Base-by-base conservation (phyloP, 1,140 invertebrate genomes). In the Asobara japonica region DNA sequence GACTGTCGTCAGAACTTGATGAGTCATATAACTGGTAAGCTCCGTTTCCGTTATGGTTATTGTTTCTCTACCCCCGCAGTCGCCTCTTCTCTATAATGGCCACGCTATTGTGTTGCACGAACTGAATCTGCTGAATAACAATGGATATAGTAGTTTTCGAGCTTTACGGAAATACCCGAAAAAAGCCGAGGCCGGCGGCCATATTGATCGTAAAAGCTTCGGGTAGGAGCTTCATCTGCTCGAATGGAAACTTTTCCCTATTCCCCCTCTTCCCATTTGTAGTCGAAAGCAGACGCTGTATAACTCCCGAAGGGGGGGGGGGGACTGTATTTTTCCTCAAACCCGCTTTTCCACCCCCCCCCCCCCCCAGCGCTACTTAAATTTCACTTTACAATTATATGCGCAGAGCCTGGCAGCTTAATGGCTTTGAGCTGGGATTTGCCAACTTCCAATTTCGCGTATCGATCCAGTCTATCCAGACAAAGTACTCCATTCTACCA, bases 161-260 rank as follows among this genome's bases (percentile, higher is more conserved):
- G 69, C 71, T 68, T 76, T 68, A 71, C 71, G 68, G 67, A 76
- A 76, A 51, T 48, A 25, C 41, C 73, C 74, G 72, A 70, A 73
- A 65, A 31, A 48, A 70, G 67, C 74, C 71, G 68, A 76, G 38
- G 68, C 48, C 61, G 10, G 61, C 18, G 16, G 61, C 25, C 61
- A 65, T 65, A 31, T 65, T 65, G 61, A 31, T 65, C 61, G 61
- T 65, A 18, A 38, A 45, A 31, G 31, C 36, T 27, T 36, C 64
- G 64, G 31, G 31, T 41, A 45, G 22, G 64, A 10, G 31, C 8
- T 66, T 38, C 29, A 36, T 33, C 20, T 22, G 13, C 31, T 13
- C 11, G 64, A 45, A 41, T 66, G 31, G 36, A 41, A 33, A 66
- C 33, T 66, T 66, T 33, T 33, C 18, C 25, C 30, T 41, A 16